Conservation (phyloP, 2,797 vertebrate species). For the Cirrhinus molitorella region DNA sequence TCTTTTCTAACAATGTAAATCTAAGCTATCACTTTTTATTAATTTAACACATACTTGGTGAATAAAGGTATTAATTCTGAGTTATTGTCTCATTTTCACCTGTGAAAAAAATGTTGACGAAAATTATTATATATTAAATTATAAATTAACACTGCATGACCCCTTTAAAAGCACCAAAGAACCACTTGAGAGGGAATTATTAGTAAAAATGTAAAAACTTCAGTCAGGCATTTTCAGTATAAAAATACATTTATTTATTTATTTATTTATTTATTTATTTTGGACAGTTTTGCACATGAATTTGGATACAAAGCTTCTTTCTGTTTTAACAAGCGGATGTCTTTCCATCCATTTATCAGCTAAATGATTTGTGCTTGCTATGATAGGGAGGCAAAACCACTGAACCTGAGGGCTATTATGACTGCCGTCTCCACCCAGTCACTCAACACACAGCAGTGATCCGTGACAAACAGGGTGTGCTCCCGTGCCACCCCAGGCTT, state of each 20-base stretch:
- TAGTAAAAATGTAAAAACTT: neutral
- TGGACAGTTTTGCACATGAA: neutral
- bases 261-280: too few species aligned
- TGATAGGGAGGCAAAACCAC: neutral
- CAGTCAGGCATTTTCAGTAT: neutral
- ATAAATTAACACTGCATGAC: too few species aligned
- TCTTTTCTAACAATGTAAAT: too few species aligned
- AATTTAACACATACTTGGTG: too few species aligned
- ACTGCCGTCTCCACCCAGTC: conserved; percentile 22
- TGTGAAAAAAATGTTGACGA: too few species aligned
- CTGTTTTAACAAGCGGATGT: neutral
- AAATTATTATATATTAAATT: too few species aligned
- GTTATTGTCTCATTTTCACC: too few species aligned
- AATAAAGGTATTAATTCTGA: too few species aligned
- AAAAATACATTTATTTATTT: too few species aligned
- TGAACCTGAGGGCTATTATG: conserved; percentile 25
- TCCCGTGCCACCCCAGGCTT: conserved; percentile 14
- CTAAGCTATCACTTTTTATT: too few species aligned
- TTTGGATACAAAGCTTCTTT: neutral
- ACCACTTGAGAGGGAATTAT: neutral
- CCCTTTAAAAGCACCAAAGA: neutral
- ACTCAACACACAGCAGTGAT: conserved; percentile 28
- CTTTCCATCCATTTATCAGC: neutral
- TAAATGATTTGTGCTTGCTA: neutral
- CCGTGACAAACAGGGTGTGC: conserved; percentile 35